A percentile compares a stretch with the other conserved stretches of the same genome.
phyloP scores from a whole-genome alignment of 2,113 vertebrate species.

The Spermophilus dauricus region DNA sequence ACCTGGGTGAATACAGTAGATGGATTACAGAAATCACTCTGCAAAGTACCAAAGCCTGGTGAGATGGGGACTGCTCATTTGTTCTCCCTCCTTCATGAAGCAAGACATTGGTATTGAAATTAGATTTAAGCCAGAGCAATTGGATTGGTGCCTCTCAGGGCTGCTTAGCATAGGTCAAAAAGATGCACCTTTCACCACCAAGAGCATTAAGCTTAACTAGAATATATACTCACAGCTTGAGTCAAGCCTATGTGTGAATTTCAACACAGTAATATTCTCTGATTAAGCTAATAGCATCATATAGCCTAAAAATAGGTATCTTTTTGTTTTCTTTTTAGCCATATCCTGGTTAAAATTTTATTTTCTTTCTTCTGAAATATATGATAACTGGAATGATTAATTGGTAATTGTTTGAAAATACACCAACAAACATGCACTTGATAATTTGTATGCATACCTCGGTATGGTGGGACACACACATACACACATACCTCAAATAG shows the following conservation, averaged over 20 bases:
- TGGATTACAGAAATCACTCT: neutral
- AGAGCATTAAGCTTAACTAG: constrained; percentile 27
- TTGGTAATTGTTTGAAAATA: neutral
- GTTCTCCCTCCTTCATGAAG: neutral
- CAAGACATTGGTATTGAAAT: neutral
- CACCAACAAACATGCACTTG: neutral
- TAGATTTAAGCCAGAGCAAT: neutral
- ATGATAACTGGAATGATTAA: neutral
- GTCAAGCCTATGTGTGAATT: neutral
- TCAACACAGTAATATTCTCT: constrained; percentile 1
- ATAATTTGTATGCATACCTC: neutral
- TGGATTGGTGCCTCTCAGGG: neutral
- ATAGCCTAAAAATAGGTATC: neutral
- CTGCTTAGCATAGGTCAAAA: neutral
- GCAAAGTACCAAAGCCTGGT: neutral
- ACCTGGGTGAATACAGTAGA: neutral
- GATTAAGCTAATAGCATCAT: neutral
- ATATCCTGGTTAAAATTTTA: neutral
- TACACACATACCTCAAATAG: neutral
- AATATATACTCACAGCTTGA: neutral
- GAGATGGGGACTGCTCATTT: neutral
- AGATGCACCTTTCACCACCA: neutral
- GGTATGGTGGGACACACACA: neutral
- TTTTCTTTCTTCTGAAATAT: neutral
- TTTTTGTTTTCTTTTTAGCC: neutral